Evolutionary conservation across 2,113 vertebrate genomes (phyloP).

Genomic region (Thomomys bottae): DNA sequence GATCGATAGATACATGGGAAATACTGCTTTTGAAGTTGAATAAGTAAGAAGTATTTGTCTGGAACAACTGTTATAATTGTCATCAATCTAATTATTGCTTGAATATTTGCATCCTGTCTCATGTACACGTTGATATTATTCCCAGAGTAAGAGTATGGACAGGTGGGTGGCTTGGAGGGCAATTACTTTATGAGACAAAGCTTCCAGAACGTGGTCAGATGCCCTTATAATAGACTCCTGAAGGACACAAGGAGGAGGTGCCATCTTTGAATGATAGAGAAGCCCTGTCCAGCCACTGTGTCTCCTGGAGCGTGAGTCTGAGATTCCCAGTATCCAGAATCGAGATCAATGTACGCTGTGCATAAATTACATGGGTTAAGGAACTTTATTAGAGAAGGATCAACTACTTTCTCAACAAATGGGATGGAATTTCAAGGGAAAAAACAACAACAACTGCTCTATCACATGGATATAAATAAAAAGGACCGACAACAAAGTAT

Average conservation of each 20-base stretch:
- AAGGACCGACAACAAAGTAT: fast-evolving
- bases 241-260: background rate
- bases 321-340: no score
- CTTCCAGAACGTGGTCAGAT: fast-evolving
- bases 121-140: background rate
- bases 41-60: background rate
- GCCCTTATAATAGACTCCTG: background rate
- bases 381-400: background rate
- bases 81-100: background rate
- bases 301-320: fast-evolving
- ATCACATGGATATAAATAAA: background rate
- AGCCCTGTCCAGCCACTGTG: background rate
- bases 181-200: no score
- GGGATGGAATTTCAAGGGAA: background rate
- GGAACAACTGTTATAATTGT: background rate
- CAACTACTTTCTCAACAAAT: background rate
- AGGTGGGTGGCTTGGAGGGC: background rate
- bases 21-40: background rate
- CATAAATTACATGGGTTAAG: background rate
- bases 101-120: background rate
- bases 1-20: background rate
- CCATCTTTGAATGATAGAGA: background rate
- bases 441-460: background rate
- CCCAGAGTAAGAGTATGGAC: background rate
- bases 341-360: fast-evolving